Percentiles rank a stretch among this genome's conserved stretches.
phyloP scores from a whole-genome alignment of 2,888 invertebrate species.

The Melinaea menophilus region DNA sequence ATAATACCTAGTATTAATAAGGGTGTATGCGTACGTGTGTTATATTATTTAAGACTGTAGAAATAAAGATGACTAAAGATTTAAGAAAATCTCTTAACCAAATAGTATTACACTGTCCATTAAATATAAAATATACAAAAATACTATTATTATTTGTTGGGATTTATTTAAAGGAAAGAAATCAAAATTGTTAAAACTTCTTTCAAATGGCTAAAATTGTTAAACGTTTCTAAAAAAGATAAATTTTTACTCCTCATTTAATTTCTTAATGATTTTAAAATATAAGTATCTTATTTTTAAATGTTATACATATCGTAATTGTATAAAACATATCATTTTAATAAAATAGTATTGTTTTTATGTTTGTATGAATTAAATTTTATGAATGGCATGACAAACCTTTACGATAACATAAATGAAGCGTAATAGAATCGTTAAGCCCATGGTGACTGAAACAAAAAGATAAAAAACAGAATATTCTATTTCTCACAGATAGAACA shows the following conservation, averaged over 20 bases:
- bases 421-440: slow-evolving; percentile 40
- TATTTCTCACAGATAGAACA: no score
- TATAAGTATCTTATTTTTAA: no score
- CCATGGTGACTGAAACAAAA: slow-evolving; percentile 50
- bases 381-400: slow-evolving; percentile 36
- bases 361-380: no score
- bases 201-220: background rate
- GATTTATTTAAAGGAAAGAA: slow-evolving; percentile 4
- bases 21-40: slow-evolving; percentile 35
- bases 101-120: slow-evolving; percentile 27
- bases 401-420: slow-evolving; percentile 42
- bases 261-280: background rate
- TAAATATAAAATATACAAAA: no score
- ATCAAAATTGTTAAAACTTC: slow-evolving; percentile 7
- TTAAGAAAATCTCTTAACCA: background rate
- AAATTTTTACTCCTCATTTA: background rate
- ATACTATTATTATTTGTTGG: background rate
- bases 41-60: slow-evolving; percentile 30
- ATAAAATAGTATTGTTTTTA: no score
- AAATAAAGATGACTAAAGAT: no score
- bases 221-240: background rate
- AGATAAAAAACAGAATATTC: slow-evolving; percentile 8
- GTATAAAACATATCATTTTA: no score
- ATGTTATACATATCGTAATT: no score
- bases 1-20: slow-evolving; percentile 45